Base-by-base conservation (phyloP, 1,140 invertebrate species). In the Drosophila subpulchrella region DNA sequence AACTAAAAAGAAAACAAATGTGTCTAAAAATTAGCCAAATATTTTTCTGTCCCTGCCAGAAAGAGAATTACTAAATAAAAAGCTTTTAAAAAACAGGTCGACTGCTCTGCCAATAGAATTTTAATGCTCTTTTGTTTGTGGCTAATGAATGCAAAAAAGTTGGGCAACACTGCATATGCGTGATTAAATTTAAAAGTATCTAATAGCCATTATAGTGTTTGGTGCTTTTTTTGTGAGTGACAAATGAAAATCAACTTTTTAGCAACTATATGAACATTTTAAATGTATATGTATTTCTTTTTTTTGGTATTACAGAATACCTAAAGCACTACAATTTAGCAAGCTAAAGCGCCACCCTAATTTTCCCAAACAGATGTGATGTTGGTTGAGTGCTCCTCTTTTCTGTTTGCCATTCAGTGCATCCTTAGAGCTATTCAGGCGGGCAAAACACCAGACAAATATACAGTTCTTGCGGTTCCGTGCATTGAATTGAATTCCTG, bases 401-500 rank as follows among this genome's bases (percentile, higher is more conserved):
- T 44, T 41, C 42, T 60, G 62, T 38, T 55, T 58, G 36, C 34
- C 38, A 48, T 36, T 50, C 41, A 34, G 55, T 53, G 75, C 62
- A 68, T 68, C 74, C 54, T 76, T 60, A 42, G 50, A 68, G 53
- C 8, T 41, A 15, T 36, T 15, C 44, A 38, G 12, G 6, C 15
- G 34, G 39, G 41, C 71, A 54, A 47, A 44, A 30, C n/a, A 71
- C 27, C 65, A 70, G 36, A 71, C 67, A 57, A 30, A 47, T 39
- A 41, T 68, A 57, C 65, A 13, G 46, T 58, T 27, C 27, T 4
- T 62, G 62, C 62, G 70, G 66, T 72, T 34, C 41, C 20, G 30
- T 32, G 54, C 55, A 57, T 46, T 53, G 62, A 66, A 76, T 81
- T 50, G 50, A 72, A 76, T 81, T 61, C 42, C 65, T 50, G 32